Evolutionary conservation across 2,113 vertebrate species (phyloP).

Genomic region (Limnothrissa miodon): DNA sequence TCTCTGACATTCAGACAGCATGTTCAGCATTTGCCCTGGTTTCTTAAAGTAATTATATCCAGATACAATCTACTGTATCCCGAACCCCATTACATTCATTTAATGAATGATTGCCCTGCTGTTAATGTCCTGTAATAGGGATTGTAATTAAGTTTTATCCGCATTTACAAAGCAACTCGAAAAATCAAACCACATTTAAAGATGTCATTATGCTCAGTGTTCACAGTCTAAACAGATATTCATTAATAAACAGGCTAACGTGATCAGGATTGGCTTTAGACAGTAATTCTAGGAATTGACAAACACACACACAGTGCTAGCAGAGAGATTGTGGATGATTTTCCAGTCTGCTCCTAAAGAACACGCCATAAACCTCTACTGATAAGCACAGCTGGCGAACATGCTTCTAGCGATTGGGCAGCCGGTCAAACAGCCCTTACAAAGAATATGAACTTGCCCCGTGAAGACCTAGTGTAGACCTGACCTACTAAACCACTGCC

Average conservation of each 20-base stretch:
- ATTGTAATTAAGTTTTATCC: slow-evolving; percentile 7
- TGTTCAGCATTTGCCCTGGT: not conserved
- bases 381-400: not conserved
- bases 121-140: slow-evolving; percentile 14
- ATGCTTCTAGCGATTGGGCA: not conserved
- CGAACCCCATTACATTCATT: not conserved
- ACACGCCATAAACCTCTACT: not conserved
- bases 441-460: not conserved
- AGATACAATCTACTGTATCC: not conserved
- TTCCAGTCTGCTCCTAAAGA: not conserved
- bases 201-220: not conserved
- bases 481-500: not conserved
- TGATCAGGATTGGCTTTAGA: not conserved
- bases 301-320: slow-evolving; percentile 21
- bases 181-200: not conserved
- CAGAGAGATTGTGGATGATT: too few species aligned
- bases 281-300: not conserved
- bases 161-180: not conserved
- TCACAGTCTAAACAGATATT: not conserved
- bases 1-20: not conserved
- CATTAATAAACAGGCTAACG: not conserved
- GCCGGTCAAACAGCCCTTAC: not conserved
- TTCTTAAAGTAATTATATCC: not conserved
- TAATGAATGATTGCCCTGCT: not conserved
- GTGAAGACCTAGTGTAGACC: not conserved